phyloP scores from a whole-genome alignment of 30 jellyfish, hydroid and myxozoan species.

The Aurelia coerulea region DNA sequence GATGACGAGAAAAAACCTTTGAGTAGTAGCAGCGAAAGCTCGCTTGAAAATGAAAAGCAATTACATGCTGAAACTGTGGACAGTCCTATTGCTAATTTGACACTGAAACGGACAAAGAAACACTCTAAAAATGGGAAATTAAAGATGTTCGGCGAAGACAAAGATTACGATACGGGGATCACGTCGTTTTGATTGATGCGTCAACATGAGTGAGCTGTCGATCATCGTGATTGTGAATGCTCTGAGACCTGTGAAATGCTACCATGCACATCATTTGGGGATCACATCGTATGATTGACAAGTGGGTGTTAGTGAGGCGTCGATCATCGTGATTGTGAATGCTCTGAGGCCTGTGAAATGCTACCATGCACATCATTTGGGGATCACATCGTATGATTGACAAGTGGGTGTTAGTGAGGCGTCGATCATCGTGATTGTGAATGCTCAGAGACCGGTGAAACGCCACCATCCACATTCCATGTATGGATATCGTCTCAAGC shows the following conservation, averaged over 20 bases:
- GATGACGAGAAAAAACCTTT: conserved; percentile 50
- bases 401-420: not conserved
- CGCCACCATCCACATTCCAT: not conserved
- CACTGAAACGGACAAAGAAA: conserved; percentile 27
- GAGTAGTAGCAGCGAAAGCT: conserved; percentile 61
- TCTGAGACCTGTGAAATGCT: not conserved
- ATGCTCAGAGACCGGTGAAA: not conserved
- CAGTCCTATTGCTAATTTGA: conserved; percentile 47
- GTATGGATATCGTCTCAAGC: not conserved
- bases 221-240: not conserved
- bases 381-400: not conserved
- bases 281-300: not conserved
- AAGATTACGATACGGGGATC: conserved; percentile 62
- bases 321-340: not conserved
- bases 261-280: not conserved
- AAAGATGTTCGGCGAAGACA: conserved; percentile 69
- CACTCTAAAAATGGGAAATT: conserved; percentile 46
- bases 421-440: not conserved
- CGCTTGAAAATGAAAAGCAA: conserved; percentile 46
- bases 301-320: no score
- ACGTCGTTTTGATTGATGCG: conserved; percentile 37
- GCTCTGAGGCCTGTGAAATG: not conserved
- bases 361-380: not conserved
- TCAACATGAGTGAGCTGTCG: not conserved
- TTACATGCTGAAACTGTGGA: conserved; percentile 26